Evolutionary conservation across 2,113 vertebrate genomes (phyloP), one percentile per base, ranked within the genome.

Genomic region (Tor tambroides): DNA sequence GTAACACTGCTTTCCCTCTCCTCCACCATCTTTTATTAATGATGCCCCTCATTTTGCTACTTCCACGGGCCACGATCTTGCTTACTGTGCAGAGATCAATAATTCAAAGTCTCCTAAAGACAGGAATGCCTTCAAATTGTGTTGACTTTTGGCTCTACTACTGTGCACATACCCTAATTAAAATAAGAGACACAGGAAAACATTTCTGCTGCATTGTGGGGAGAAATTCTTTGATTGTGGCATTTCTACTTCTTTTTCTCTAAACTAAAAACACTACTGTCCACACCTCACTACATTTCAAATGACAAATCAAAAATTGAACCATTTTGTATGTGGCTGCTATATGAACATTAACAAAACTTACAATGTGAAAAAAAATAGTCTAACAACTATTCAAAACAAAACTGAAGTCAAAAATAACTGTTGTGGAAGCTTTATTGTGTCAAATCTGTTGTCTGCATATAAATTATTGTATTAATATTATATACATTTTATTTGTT

Each of bases 41-140:
- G 85, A 85, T 35, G 80, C 75, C 32, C 79, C 56, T 89, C 65
- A 84, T 86, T 80, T 90, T 80, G 89, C 71, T 85, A 54, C 49
- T 86, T 86, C 85, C 79, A 72, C 76, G 83, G 87, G 76, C 88
- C 76, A 43, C 75, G 71, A 54, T 86, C 80, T 80, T 91, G 87
- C 89, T 90, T 89, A 88, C 71, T 83, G 80, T 72, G 86, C 83
- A 26, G 80, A 87, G 83, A 83, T 92, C 78, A 91, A 90, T 90
- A 91, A 89, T 91, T 90, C 28, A 91, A 35, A 85, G 30, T 74
- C 54, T 86, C 83, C 84, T 86, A 81, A 85, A 78, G 30, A 87
- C 77, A 85, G 35, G 75, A 89, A 85, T 71, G 76, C 79, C 89
- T 84, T 86, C 61, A 84, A 85, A 87, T 56, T 77, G 35, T 74